Evolutionary conservation across 2,113 vertebrate species (phyloP).

Genomic region (Eidolon helvum): DNA sequence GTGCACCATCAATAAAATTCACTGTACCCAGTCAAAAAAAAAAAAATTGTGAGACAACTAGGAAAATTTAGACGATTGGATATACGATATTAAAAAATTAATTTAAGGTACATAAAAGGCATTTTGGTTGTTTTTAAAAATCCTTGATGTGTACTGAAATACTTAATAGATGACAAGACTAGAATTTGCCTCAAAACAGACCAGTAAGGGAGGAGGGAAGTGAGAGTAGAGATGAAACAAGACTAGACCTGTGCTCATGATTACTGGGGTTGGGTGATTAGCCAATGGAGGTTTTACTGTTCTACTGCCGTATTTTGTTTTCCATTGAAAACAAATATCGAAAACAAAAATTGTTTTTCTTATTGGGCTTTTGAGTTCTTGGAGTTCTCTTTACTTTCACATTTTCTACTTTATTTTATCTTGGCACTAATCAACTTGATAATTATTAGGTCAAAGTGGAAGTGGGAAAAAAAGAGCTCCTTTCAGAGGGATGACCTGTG

Average conservation of each 20-base stretch:
- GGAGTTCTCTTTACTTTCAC: not conserved
- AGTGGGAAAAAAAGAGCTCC: not conserved
- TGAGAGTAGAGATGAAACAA: not conserved
- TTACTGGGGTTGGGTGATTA: not conserved
- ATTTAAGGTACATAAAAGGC: not conserved
- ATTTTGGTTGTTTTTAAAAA: conserved; percentile 3
- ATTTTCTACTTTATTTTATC: not conserved
- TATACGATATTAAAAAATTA: not conserved
- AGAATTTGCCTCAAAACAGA: not conserved
- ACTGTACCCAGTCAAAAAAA: too few species aligned
- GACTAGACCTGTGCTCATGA: not conserved
- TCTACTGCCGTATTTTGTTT: not conserved
- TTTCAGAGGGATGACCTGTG: not conserved
- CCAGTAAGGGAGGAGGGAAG: not conserved
- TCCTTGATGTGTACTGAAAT: not conserved
- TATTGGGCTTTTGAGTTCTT: not conserved
- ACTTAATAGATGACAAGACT: not conserved
- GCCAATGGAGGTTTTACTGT: not conserved
- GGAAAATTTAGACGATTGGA: not conserved
- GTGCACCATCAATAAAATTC: too few species aligned
- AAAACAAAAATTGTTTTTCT: not conserved
- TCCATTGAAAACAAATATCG: not conserved
- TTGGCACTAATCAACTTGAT: not conserved
- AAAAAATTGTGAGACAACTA: not conserved
- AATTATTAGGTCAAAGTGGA: not conserved